These are phyloP conservation scores for Acleris literana DNA, from an alignment of 2,888 invertebrate species.

Conservation along the genomic window DNA sequence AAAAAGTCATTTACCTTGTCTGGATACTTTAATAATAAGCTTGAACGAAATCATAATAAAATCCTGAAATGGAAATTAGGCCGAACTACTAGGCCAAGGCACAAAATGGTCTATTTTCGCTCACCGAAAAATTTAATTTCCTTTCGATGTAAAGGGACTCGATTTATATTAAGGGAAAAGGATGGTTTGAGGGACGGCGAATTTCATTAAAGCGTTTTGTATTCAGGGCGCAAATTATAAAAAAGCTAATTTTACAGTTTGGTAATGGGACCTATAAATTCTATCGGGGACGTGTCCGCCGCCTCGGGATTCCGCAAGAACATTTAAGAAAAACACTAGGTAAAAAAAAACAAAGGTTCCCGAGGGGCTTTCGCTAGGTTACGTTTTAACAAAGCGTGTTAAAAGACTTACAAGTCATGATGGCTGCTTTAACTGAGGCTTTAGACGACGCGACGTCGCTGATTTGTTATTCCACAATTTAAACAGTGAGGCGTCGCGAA, in stretches of 20 bases:
- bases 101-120: conserved; percentile 7
- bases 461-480: no score
- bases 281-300: conserved; percentile 47
- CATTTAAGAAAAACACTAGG: neutral
- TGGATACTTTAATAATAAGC: no score
- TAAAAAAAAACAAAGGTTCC: no score
- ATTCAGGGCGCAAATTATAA: conserved; percentile 41
- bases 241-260: conserved; percentile 48
- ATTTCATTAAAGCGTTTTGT: conserved; percentile 39
- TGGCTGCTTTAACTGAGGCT: no score
- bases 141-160: conserved; percentile 14
- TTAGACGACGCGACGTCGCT: no score
- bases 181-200: conserved; percentile 22
- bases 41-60: no score
- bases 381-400: no score
- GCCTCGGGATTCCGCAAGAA: conserved; percentile 17
- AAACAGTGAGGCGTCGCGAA: no score
- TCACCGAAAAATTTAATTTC: conserved; percentile 16
- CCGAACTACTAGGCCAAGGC: neutral
- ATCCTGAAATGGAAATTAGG: no score
- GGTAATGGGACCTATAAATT: conserved; percentile 51
- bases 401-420: no score
- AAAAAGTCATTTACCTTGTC: no score
- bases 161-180: conserved; percentile 28
- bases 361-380: no score